Evolutionary conservation across 92 coral and sea anemone genomes (phyloP).

Genomic region (Palythoa heliodiscus): DNA sequence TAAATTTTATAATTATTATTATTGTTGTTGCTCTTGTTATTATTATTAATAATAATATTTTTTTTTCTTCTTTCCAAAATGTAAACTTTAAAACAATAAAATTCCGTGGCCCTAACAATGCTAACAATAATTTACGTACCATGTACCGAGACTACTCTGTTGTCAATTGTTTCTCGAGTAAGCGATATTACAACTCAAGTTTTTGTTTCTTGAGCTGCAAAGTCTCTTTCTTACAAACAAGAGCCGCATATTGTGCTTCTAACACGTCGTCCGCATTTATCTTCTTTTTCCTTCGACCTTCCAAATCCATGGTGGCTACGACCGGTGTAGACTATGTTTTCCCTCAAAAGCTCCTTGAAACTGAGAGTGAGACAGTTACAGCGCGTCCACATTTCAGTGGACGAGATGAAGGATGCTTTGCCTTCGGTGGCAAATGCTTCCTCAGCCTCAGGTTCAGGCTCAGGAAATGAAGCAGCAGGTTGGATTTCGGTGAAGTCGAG

Average conservation of each 20-base stretch:
- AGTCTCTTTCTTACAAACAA: conserved; percentile 12
- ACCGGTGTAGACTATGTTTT: background rate
- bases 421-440: conserved; percentile 1
- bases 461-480: conserved; percentile 6
- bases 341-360: background rate
- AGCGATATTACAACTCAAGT: conserved; percentile 14
- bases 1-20: background rate
- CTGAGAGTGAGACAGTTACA: background rate
- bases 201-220: conserved; percentile 22
- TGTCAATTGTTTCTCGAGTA: conserved; percentile 30
- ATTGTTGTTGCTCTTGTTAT: too few relatives aligned
- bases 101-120: too few relatives aligned
- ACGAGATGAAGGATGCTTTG: background rate
- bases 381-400: conserved; percentile 15
- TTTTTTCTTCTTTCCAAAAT: background rate
- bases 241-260: background rate
- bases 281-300: background rate
- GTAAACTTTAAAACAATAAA: too few relatives aligned
- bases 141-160: background rate
- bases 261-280: background rate
- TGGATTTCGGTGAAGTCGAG: background rate
- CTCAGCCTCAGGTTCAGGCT: background rate
- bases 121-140: background rate
- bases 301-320: background rate
- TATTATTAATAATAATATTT: background rate